A percentile compares a stretch with the other conserved stretches of the same genome.
Evolutionary conservation across 1,140 invertebrate species (phyloP).

Genomic region (Drosophila melanica): DNA sequence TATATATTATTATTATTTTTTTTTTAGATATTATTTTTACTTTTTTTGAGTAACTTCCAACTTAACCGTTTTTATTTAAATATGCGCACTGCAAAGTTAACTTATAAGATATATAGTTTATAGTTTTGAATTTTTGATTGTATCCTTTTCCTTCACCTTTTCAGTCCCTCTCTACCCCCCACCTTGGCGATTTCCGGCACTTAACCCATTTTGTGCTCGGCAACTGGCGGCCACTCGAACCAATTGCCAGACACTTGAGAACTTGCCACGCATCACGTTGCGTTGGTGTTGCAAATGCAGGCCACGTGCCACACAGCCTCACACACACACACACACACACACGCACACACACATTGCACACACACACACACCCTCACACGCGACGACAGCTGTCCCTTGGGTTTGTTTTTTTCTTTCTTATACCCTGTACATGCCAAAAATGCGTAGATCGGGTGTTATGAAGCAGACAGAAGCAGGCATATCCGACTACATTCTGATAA

Average conservation of each 20-base stretch:
- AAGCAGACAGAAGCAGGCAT: background rate
- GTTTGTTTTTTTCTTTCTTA: slow-evolving; percentile 15
- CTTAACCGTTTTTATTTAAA: too few relatives aligned
- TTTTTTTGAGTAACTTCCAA: too few relatives aligned
- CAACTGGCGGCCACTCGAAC: slow-evolving; percentile 31
- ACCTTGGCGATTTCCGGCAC: slow-evolving; percentile 58
- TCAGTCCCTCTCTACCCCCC: background rate
- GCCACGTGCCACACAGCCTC: slow-evolving; percentile 44
- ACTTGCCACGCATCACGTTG: slow-evolving; percentile 25
- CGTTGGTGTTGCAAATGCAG: slow-evolving; percentile 39
- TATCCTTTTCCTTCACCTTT: background rate
- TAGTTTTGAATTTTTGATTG: background rate
- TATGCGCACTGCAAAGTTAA: too few relatives aligned
- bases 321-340: slow-evolving; percentile 13
- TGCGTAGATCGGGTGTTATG: background rate
- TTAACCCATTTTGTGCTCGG: slow-evolving; percentile 60
- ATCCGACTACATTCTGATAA: background rate
- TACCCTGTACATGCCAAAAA: slow-evolving; percentile 3
- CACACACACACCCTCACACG: background rate
- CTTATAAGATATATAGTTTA: background rate
- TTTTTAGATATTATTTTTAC: too few relatives aligned
- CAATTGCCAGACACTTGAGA: slow-evolving; percentile 34
- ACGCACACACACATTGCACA: background rate
- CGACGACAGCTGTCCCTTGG: slow-evolving; percentile 68
- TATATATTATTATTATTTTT: too few relatives aligned